Percentiles rank a stretch among this genome's conserved stretches.
Evolutionary conservation across 2,113 vertebrate genomes (phyloP).

Genomic region (Saccopteryx leptura): DNA sequence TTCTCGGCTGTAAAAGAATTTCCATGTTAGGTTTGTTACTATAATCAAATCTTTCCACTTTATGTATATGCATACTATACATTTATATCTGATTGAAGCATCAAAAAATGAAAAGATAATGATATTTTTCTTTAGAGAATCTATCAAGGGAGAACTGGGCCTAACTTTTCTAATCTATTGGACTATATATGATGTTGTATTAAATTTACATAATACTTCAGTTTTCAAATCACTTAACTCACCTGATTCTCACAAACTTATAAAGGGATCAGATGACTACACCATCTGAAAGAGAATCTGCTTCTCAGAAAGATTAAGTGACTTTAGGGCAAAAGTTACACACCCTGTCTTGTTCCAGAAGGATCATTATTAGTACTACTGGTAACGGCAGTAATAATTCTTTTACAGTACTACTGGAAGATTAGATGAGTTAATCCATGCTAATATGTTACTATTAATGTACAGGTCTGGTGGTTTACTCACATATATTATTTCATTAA

Average conservation of each 20-base stretch:
- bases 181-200: background rate
- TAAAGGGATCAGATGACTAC: background rate
- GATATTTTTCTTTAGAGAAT: background rate
- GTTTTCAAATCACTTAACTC: slow-evolving; percentile 34
- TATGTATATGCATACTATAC: background rate
- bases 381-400: background rate
- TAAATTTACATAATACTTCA: background rate
- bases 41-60: slow-evolving; percentile 35
- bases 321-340: background rate
- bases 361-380: background rate
- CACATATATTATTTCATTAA: background rate
- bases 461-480: background rate
- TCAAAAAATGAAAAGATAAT: background rate
- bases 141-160: background rate
- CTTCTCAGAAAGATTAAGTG: background rate
- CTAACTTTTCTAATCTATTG: background rate
- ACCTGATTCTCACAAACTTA: slow-evolving; percentile 17
- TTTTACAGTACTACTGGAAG: background rate
- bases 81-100: background rate
- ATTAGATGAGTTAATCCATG: slow-evolving; percentile 2
- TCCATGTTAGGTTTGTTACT: slow-evolving; percentile 58
- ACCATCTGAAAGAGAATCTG: background rate
- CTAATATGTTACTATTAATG: slow-evolving; percentile 7
- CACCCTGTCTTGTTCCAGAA: background rate
- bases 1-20: slow-evolving; percentile 94